phyloP scores from a whole-genome alignment of 2,113 vertebrate species.

The Pelodiscus sinensis region DNA sequence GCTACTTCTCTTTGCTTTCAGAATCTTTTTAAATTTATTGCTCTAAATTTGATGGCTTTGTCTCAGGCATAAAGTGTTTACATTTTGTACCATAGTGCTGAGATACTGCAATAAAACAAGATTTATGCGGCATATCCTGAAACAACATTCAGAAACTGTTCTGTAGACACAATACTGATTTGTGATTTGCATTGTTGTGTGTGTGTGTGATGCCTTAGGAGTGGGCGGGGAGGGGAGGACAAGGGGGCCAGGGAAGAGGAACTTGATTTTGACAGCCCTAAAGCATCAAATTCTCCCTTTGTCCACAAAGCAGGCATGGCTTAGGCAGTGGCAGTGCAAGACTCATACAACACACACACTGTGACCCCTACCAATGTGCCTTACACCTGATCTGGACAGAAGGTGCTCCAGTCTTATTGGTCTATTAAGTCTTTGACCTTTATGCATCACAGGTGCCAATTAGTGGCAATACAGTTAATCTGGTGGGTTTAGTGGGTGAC shows the following conservation, averaged over 20 bases:
- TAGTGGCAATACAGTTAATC: background rate
- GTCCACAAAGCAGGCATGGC: background rate
- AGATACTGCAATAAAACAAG: background rate
- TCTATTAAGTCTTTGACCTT: conserved; percentile 11
- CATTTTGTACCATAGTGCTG: background rate
- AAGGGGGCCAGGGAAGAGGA: no score
- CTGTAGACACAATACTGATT: background rate
- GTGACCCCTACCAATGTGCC: background rate
- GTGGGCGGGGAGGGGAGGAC: no score
- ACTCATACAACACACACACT: background rate
- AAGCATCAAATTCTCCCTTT: background rate
- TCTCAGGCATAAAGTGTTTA: background rate
- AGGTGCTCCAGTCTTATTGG: background rate
- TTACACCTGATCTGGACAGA: background rate
- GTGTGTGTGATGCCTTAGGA: background rate
- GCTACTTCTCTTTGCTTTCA: background rate
- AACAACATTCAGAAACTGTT: background rate
- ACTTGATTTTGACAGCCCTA: background rate
- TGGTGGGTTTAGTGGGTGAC: background rate
- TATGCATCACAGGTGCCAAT: conserved; percentile 10
- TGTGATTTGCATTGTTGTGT: background rate
- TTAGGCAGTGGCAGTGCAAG: background rate
- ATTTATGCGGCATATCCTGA: background rate
- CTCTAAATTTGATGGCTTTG: background rate
- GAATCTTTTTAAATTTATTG: background rate